phyloP scores from a whole-genome alignment of 2,888 invertebrate genomes.

The Muschampia plurimacula region DNA sequence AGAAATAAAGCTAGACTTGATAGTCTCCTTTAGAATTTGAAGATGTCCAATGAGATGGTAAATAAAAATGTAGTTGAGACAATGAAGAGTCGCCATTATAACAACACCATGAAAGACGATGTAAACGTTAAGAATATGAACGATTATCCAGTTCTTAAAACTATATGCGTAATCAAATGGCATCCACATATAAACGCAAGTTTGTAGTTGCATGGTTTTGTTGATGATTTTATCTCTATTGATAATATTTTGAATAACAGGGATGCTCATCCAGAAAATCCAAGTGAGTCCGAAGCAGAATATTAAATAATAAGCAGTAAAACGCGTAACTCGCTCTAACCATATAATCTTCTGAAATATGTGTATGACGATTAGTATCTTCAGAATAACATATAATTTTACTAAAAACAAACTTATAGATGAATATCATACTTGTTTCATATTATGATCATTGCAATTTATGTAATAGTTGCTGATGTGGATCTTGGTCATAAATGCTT shows the following conservation, averaged over 20 bases:
- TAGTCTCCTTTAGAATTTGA: conserved; percentile 53
- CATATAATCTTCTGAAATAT: conserved; percentile 51
- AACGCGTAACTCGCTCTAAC: conserved; percentile 49
- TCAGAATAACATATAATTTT: too few relatives aligned
- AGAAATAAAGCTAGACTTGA: conserved; percentile 46
- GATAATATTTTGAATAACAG: conserved; percentile 49
- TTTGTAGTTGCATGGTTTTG: conserved; percentile 52
- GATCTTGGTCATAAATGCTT: conserved; percentile 41
- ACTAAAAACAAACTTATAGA: neutral
- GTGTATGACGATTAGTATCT: neutral
- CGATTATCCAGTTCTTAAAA: conserved; percentile 50
- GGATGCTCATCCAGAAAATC: conserved; percentile 49
- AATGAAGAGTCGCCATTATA: conserved; percentile 49
- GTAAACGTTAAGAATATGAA: conserved; percentile 49
- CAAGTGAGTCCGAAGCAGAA: conserved; percentile 45
- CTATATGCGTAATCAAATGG: conserved; percentile 59
- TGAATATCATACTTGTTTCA: conserved; percentile 40
- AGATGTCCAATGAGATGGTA: conserved; percentile 59
- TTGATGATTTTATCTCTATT: conserved; percentile 51
- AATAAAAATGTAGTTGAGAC: conserved; percentile 52
- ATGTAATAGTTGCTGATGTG: conserved; percentile 43
- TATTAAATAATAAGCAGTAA: conserved; percentile 43
- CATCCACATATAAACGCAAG: conserved; percentile 54
- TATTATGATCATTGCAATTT: conserved; percentile 29
- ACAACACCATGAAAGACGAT: conserved; percentile 42